Conservation (phyloP, 2,888 invertebrate species). For the Cinara cedri region DNA sequence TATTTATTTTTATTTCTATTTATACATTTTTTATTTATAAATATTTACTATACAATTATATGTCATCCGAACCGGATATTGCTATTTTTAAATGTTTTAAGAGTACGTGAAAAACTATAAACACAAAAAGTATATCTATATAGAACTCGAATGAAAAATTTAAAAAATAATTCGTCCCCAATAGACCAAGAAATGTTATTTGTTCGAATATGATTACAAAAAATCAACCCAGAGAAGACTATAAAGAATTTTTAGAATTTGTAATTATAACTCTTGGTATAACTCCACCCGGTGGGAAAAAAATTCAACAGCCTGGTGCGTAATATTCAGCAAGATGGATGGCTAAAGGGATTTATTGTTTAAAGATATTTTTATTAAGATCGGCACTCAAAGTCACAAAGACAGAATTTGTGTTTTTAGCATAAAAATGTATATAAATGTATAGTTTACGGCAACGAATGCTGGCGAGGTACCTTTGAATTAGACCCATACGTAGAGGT, state of each 20-base stretch:
- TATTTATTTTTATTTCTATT: no score
- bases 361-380: slow-evolving; percentile 61
- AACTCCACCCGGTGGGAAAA: slow-evolving; percentile 63
- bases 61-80: no score
- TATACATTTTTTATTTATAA: no score
- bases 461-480: slow-evolving; percentile 49
- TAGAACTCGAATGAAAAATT: background rate
- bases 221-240: slow-evolving; percentile 41
- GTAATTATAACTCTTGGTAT: slow-evolving; percentile 34
- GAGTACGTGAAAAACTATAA: slow-evolving; percentile 27
- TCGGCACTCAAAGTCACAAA: slow-evolving; percentile 59
- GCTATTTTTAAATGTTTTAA: no score
- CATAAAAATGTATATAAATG: slow-evolving; percentile 48
- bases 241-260: slow-evolving; percentile 43
- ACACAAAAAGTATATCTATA: slow-evolving; percentile 16
- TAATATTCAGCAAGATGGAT: slow-evolving; percentile 61
- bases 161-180: background rate
- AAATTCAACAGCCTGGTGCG: slow-evolving; percentile 60
- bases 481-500: no score
- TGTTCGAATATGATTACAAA: background rate
- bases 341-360: slow-evolving; percentile 60
- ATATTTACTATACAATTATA: no score
- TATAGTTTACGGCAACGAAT: slow-evolving; percentile 53
- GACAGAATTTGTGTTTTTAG: slow-evolving; percentile 56
- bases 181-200: slow-evolving; percentile 9